These are phyloP conservation scores for Dipodomys stephensi DNA, from an alignment of 2,113 vertebrate species.

Conservation along the genomic window DNA sequence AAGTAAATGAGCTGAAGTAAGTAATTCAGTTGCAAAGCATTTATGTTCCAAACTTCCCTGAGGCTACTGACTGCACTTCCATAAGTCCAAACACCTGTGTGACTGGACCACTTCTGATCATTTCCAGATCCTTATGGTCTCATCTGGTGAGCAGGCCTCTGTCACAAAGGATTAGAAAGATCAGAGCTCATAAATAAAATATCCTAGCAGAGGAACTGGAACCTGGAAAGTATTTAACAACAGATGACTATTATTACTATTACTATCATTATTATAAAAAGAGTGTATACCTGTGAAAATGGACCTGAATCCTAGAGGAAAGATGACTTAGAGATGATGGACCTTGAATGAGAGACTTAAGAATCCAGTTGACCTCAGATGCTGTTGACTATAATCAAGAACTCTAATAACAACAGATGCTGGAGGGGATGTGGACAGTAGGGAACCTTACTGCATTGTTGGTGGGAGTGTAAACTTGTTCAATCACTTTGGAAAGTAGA, in stretches of 20 bases:
- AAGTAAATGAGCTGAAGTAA: not conserved
- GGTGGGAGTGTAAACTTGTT: too few species aligned
- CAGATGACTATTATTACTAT: not conserved
- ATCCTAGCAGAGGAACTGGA: not conserved
- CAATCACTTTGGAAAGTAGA: too few species aligned
- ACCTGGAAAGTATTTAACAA: not conserved
- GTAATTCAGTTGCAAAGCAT: not conserved
- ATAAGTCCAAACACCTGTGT: not conserved
- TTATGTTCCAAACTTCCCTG: not conserved
- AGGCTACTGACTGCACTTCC: not conserved
- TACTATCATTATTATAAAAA: not conserved
- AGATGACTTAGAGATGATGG: not conserved
- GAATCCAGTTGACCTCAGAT: not conserved
- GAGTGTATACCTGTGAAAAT: not conserved
- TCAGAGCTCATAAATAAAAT: slow-evolving; percentile 5
- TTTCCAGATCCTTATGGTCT: slow-evolving; percentile 5
- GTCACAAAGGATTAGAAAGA: slow-evolving; percentile 6
- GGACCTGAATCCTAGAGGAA: not conserved
- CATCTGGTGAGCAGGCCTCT: not conserved
- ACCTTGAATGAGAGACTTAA: not conserved
- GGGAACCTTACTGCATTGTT: too few species aligned
- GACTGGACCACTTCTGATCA: not conserved
- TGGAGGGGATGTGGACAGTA: too few species aligned
- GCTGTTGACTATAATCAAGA: too few species aligned
- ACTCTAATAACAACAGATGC: too few species aligned